Evolutionary conservation across 2,888 invertebrate species (phyloP).

Genomic region (Drosophila meridiana): DNA sequence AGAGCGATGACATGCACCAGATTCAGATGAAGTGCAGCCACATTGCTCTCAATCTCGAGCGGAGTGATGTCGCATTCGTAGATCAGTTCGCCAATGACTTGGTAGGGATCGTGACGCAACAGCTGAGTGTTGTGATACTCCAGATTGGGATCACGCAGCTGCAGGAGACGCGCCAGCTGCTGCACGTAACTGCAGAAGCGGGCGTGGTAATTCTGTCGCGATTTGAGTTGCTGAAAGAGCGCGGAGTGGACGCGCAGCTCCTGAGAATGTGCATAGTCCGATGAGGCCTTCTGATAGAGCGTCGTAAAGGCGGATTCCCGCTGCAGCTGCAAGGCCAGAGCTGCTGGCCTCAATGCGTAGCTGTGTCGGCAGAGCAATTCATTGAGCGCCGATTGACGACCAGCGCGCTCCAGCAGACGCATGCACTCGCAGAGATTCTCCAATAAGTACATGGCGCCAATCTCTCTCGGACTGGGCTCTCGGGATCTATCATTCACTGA

Average conservation of each 20-base stretch:
- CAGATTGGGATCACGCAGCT: slow-evolving; percentile 80
- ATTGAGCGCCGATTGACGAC: slow-evolving; percentile 65
- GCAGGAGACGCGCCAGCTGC: slow-evolving; percentile 83
- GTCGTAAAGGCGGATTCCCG: slow-evolving; percentile 74
- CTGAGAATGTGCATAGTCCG: slow-evolving; percentile 67
- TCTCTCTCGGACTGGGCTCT: slow-evolving; percentile 59
- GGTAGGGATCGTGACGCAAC: slow-evolving; percentile 85
- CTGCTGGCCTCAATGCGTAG: slow-evolving; percentile 74
- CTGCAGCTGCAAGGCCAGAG: slow-evolving; percentile 72
- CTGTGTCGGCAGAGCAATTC: slow-evolving; percentile 74
- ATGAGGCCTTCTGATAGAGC: slow-evolving; percentile 66
- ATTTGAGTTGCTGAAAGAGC: slow-evolving; percentile 81
- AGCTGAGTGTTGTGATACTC: slow-evolving; percentile 77
- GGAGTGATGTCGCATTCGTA: slow-evolving; percentile 89
- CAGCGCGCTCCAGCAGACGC: slow-evolving; percentile 68
- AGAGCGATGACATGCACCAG: slow-evolving; percentile 90
- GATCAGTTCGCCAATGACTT: slow-evolving; percentile 89
- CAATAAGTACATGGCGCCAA: slow-evolving; percentile 79
- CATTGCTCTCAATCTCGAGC: slow-evolving; percentile 89
- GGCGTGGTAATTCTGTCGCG: slow-evolving; percentile 81
- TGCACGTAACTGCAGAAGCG: slow-evolving; percentile 81
- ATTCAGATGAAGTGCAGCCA: slow-evolving; percentile 90
- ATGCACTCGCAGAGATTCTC: slow-evolving; percentile 82
- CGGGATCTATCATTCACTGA: slow-evolving; percentile 8
- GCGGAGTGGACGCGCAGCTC: slow-evolving; percentile 79